Conservation (phyloP, 2,888 invertebrate species). For the Pollenia amentaria region DNA sequence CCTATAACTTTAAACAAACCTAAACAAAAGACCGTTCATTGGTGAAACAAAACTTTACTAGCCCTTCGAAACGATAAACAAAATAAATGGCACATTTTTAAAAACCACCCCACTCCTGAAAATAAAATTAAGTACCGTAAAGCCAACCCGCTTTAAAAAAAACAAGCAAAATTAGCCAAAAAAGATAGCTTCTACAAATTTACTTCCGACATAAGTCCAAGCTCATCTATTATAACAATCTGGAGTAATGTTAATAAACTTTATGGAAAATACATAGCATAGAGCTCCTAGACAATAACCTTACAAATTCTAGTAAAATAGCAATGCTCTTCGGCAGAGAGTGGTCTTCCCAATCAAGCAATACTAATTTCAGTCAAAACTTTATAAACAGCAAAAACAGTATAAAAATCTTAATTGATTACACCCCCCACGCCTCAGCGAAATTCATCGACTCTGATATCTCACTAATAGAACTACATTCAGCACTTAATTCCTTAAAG, state of each 20-base stretch:
- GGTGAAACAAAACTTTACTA: background rate
- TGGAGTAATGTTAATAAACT: conserved; percentile 15
- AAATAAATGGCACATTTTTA: conserved; percentile 8
- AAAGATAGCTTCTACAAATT: conserved; percentile 2
- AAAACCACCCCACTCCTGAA: background rate
- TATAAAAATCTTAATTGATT: background rate
- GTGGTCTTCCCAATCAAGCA: background rate
- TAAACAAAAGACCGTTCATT: background rate
- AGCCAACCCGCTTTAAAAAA: background rate
- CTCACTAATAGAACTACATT: conserved; percentile 8
- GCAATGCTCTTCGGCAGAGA: background rate
- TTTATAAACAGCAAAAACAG: conserved; percentile 6
- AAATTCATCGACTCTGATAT: conserved; percentile 15
- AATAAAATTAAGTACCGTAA: conserved; percentile 14
- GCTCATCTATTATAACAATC: background rate
- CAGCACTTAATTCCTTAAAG: background rate
- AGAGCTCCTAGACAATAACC: background rate
- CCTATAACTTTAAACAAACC: background rate
- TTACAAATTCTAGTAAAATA: background rate
- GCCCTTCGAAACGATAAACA: background rate
- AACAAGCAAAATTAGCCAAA: conserved; percentile 3
- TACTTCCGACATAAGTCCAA: conserved; percentile 9
- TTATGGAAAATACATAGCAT: background rate
- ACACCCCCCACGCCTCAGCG: background rate
- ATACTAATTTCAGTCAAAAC: conserved; percentile 1